Percentiles rank a stretch among this genome's conserved stretches.
These are phyloP conservation scores for Petroica traversi DNA, from an alignment of 2,113 vertebrate species.

Conservation along the genomic window DNA sequence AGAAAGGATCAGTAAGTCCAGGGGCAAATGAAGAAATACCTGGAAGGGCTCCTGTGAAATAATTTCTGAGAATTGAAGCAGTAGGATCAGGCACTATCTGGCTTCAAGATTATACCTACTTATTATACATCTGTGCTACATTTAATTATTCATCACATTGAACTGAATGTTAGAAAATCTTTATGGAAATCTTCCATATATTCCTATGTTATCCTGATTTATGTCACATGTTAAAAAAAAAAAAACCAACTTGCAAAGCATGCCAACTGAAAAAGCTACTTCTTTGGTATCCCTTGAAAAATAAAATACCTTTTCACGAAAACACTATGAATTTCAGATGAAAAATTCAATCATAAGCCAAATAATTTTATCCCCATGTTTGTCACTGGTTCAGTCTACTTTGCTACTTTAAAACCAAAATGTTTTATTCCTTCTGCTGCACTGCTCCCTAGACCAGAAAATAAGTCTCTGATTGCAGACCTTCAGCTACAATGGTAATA, in stretches of 20 bases:
- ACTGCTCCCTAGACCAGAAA: not conserved
- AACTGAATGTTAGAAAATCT: not conserved
- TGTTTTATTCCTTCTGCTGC: not conserved
- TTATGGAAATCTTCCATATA: not conserved
- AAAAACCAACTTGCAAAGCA: not conserved
- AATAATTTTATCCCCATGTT: not conserved
- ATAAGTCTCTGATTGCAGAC: not conserved
- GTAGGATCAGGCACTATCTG: not conserved
- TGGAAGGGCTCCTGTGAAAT: not conserved
- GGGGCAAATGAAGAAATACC: not conserved
- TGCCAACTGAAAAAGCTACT: not conserved
- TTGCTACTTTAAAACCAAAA: not conserved
- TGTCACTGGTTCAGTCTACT: not conserved
- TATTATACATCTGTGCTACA: not conserved
- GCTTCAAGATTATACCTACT: not conserved
- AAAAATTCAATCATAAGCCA: not conserved
- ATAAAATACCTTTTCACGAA: not conserved
- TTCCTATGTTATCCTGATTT: not conserved
- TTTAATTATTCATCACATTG: not conserved
- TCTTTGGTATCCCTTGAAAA: not conserved
- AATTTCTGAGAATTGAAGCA: not conserved
- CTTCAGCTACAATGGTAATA: not conserved
- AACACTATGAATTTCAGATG: not conserved
- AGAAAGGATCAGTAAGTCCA: not conserved
- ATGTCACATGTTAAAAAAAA: rapidly evolving